Base-by-base conservation (phyloP, 2,888 invertebrate genomes). In the Bellardia bayeri region DNA sequence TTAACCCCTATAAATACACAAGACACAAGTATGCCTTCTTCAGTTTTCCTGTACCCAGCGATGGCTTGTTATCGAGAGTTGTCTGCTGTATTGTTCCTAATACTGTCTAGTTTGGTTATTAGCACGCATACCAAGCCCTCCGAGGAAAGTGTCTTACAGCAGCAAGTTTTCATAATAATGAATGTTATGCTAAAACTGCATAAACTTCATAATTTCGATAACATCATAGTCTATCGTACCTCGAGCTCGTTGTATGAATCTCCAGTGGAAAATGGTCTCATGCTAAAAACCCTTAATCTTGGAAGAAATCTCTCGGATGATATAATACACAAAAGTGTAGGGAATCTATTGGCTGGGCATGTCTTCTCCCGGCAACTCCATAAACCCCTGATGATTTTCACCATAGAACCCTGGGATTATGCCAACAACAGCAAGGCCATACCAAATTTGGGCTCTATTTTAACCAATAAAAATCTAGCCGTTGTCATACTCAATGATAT, bases 391-490 rank as follows among this genome's bases (percentile, higher is more conserved):
- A 86, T 88, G 86, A 30, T 58, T 0, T 89, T 84, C 37, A 54
- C 61, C 13, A 85, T 86, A 16, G 33, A 68, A 85, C 72, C 90
- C 87, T 83, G 82, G 54, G 63, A 79, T 42, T 87, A 87, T 45
- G 45, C 45, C 11, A 81, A 88, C 8, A 63, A 79, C 33, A 81
- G 86, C 3, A 14, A 54, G 7, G 49, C 30, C 0, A 82, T 88
- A 16, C 89, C 86, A 0, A 88, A 78, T 23, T 42, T 89, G 42
- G 81, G 86, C 0, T 61, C 8, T 5, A 86, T 80, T 9, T 68
- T 90, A 23, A 89, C 82, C 2, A 82, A 84, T 13, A 84, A 87
- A 37, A 89, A 89, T 82, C 33, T 90, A 64, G 90, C 89, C 8
- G 51, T 90, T 3, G 86, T 89, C 7, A 40, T 90, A 8, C 72